Evolutionary conservation across 2,888 invertebrate genomes (phyloP).

Genomic region (Diabrotica balteata): DNA sequence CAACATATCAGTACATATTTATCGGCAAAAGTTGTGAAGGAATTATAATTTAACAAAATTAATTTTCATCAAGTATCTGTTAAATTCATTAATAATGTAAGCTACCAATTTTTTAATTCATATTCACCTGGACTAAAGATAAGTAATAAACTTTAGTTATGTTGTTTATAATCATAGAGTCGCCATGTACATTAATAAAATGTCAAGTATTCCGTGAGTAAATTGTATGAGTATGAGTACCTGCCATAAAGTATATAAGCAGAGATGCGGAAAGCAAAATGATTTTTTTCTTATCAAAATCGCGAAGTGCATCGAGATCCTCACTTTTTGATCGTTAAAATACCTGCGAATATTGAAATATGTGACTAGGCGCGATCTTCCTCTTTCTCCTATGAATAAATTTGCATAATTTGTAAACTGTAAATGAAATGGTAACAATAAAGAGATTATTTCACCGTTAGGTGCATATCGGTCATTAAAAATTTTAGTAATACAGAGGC

Average conservation of each 20-base stretch:
- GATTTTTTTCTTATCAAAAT: slow-evolving; percentile 18
- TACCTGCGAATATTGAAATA: slow-evolving; percentile 28
- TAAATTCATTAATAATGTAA: no score
- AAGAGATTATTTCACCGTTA: slow-evolving; percentile 14
- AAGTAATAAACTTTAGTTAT: no score
- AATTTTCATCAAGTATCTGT: no score
- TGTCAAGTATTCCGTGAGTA: slow-evolving; percentile 14
- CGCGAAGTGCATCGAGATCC: slow-evolving; percentile 14
- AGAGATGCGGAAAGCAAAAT: slow-evolving; percentile 32
- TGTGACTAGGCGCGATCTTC: not conserved
- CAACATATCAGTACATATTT: no score
- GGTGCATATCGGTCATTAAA: not conserved
- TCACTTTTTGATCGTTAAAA: slow-evolving; percentile 32
- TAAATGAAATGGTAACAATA: slow-evolving; percentile 20
- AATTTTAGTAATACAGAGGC: no score
- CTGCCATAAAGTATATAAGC: slow-evolving; percentile 32
- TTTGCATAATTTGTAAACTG: slow-evolving; percentile 15
- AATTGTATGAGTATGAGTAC: not conserved
- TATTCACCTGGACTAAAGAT: no score
- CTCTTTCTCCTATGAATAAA: slow-evolving; percentile 15
- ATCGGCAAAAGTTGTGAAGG: no score
- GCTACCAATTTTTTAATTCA: no score
- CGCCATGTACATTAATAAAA: slow-evolving; percentile 18
- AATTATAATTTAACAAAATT: no score
- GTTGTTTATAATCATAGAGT: slow-evolving; percentile 1